A percentile compares a stretch with the other conserved stretches of the same genome.
phyloP scores from a whole-genome alignment of 2,888 invertebrate species.

The Lasioglossum figueresi region DNA sequence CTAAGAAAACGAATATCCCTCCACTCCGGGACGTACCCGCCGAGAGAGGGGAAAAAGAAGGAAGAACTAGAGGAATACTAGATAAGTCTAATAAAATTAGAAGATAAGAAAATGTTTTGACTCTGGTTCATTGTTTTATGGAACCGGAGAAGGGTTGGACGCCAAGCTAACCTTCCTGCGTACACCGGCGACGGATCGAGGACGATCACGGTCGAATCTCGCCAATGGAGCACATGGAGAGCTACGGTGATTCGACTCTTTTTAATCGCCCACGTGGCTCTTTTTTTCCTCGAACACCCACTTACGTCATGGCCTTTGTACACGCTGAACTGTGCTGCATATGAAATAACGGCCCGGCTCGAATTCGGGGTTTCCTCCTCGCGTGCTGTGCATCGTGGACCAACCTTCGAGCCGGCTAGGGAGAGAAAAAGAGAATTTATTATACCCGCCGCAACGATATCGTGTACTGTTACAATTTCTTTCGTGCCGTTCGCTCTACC shows the following conservation, averaged over 20 bases:
- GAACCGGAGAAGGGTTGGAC: neutral
- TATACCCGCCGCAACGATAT: neutral
- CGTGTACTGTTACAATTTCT: conserved; percentile 24
- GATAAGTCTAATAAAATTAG: neutral
- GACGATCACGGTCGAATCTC: neutral
- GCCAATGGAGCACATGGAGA: neutral
- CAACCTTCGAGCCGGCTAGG: neutral
- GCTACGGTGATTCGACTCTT: conserved; percentile 27
- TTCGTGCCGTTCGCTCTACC: neutral
- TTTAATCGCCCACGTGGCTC: conserved; percentile 40
- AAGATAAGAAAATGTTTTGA: neutral
- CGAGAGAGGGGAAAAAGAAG: neutral
- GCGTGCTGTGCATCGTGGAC: neutral
- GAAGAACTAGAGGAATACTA: neutral
- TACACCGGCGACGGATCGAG: conserved; percentile 13
- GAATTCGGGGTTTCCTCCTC: conserved; percentile 40
- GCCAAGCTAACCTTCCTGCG: neutral
- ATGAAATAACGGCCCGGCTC: conserved; percentile 43
- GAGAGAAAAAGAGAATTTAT: conserved; percentile 24
- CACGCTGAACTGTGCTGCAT: conserved; percentile 21
- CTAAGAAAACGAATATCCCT: too few relatives aligned
- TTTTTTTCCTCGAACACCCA: conserved; percentile 16
- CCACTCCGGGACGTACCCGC: too few relatives aligned
- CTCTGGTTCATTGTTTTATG: neutral
- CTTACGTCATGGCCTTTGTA: conserved; percentile 42